Percentiles rank a stretch among this genome's conserved stretches.
These are phyloP conservation scores for Ochotona curzoniae DNA, from an alignment of 2,113 vertebrate genomes.

Conservation along the genomic window DNA sequence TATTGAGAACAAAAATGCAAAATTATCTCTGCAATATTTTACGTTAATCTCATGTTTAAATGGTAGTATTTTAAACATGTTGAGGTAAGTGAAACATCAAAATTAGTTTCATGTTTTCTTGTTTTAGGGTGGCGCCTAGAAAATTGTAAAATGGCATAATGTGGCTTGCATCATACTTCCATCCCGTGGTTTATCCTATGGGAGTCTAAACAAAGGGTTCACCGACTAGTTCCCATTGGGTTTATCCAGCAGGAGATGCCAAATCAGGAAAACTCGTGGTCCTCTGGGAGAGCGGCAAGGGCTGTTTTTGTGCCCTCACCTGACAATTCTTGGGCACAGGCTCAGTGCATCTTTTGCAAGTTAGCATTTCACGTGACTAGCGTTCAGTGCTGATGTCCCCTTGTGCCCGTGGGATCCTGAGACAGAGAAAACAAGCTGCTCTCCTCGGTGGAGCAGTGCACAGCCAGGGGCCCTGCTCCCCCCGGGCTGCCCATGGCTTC, in stretches of 20 bases:
- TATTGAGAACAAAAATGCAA: neutral
- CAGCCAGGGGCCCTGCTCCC: too few relatives aligned
- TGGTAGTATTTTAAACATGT: neutral
- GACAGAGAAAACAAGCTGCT: fast-evolving
- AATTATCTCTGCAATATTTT: neutral
- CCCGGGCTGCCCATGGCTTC: too few relatives aligned
- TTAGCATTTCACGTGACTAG: neutral
- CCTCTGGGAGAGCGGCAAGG: neutral
- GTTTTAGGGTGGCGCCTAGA: neutral
- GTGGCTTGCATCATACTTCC: neutral
- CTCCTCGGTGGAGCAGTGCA: neutral
- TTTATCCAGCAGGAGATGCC: neutral
- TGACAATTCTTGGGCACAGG: neutral
- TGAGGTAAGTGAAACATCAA: neutral
- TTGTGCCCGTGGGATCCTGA: neutral
- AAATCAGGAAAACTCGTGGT: neutral
- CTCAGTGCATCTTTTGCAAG: neutral
- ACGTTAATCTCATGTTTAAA: neutral
- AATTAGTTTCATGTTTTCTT: neutral
- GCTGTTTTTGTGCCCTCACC: neutral
- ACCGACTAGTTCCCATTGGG: neutral
- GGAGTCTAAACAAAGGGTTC: neutral
- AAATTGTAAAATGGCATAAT: neutral
- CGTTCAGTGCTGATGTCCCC: neutral
- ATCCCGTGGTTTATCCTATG: neutral